A percentile compares a stretch with the other conserved stretches of the same genome.
Conservation (phyloP, 2,113 vertebrate genomes). For the Syngnathus typhle region DNA sequence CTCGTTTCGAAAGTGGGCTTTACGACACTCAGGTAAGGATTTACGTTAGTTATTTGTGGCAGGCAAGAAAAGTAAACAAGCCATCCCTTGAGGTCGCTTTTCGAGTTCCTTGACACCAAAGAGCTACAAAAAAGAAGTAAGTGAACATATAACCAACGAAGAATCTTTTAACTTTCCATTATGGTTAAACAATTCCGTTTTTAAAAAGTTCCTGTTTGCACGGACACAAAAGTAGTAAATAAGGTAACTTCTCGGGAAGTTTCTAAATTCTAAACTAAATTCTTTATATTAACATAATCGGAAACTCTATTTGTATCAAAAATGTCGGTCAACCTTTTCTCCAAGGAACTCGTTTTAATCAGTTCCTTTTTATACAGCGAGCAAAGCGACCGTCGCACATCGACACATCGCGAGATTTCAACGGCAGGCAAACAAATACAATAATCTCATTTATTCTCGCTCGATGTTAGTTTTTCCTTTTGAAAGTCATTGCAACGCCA, state of each 20-base stretch:
- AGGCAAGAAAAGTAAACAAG: constrained; percentile 6
- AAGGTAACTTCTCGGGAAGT: too few species aligned
- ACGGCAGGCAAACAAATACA: not conserved
- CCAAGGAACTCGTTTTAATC: too few species aligned
- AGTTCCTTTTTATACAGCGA: too few species aligned
- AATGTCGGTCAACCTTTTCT: too few species aligned
- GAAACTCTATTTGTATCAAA: too few species aligned
- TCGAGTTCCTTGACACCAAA: not conserved
- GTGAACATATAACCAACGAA: not conserved
- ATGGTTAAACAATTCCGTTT: not conserved
- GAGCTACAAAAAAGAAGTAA: not conserved
- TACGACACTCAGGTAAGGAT: not conserved
- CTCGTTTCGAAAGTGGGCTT: not conserved
- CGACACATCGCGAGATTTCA: too few species aligned
- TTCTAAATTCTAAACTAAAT: too few species aligned
- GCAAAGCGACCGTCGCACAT: too few species aligned
- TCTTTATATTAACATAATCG: too few species aligned
- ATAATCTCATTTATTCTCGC: not conserved
- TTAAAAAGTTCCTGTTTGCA: not conserved
- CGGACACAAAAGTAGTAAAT: too few species aligned
- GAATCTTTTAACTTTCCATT: not conserved
- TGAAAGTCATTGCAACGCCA: not conserved
- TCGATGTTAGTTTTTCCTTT: not conserved
- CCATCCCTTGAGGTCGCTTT: not conserved
- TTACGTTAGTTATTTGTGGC: not conserved